A percentile compares a stretch with the other conserved stretches of the same genome.
phyloP scores from a whole-genome alignment of 2,113 vertebrate species.

The Polypterus bichir region DNA sequence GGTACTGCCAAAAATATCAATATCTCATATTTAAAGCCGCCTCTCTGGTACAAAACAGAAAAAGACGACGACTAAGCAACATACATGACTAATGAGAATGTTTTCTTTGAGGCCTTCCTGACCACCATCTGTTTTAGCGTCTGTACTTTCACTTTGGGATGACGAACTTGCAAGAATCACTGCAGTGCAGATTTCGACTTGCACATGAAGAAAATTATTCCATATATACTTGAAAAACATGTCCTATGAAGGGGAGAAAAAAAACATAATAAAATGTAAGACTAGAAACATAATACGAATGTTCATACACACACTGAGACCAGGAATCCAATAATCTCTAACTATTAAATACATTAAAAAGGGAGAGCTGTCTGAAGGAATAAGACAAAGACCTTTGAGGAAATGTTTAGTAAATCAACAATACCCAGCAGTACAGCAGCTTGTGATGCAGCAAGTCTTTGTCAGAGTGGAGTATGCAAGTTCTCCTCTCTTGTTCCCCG shows the following conservation, averaged over 20 bases:
- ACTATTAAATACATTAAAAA: too few relatives aligned
- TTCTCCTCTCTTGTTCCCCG: too few relatives aligned
- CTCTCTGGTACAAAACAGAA: background rate
- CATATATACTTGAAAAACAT: conserved; percentile 98
- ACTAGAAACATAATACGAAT: background rate
- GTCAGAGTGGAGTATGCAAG: too few relatives aligned
- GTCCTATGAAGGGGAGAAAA: conserved; percentile 51
- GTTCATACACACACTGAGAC: too few relatives aligned
- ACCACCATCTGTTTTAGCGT: conserved; percentile 58
- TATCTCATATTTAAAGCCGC: too few relatives aligned
- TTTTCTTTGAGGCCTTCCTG: conserved; percentile 58
- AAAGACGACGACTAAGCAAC: conserved; percentile 20
- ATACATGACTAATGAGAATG: conserved; percentile 84
- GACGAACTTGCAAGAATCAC: conserved; percentile 90
- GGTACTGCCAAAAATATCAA: too few relatives aligned
- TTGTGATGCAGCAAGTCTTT: too few relatives aligned
- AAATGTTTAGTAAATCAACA: too few relatives aligned
- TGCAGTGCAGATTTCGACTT: conserved; percentile 95
- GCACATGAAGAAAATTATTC: conserved; percentile 96
- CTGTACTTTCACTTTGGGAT: conserved; percentile 47
- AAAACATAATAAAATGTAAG: conserved; percentile 6
- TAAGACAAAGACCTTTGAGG: too few relatives aligned
- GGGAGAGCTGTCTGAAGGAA: too few relatives aligned
- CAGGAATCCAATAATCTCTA: too few relatives aligned
- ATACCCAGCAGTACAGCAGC: too few relatives aligned